These are phyloP conservation scores for Bettongia penicillata DNA, from an alignment of 2,113 vertebrate genomes.

Conservation along the genomic window DNA sequence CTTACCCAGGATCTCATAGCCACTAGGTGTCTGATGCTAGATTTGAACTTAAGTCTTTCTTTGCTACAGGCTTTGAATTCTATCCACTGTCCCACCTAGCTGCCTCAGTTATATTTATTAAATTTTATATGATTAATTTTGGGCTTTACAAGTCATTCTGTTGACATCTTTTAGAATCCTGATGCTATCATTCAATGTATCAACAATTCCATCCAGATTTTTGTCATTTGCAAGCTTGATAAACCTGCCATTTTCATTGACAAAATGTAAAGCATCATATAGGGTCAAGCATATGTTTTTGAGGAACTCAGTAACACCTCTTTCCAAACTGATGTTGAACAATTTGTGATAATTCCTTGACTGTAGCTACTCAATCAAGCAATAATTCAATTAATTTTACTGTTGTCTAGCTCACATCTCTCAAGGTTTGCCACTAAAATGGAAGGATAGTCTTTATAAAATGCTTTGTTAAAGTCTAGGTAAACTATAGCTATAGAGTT, in stretches of 20 bases:
- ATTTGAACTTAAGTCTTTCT: not conserved
- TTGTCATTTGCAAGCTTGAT: not conserved
- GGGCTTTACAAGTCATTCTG: not conserved
- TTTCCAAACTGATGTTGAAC: not conserved
- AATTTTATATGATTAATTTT: not conserved
- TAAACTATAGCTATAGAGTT: not conserved
- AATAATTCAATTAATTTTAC: not conserved
- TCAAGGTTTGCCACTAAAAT: not conserved
- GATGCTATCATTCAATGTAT: not conserved
- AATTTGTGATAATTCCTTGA: not conserved
- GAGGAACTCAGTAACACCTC: not conserved
- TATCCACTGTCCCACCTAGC: not conserved
- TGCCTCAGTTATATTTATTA: not conserved
- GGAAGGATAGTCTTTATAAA: not conserved
- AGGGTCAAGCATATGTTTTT: not conserved
- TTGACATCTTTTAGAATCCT: not conserved
- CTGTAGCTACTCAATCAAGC: not conserved
- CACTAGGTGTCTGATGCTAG: not conserved
- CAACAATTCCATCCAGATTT: not conserved
- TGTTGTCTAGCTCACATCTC: not conserved
- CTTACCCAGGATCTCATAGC: not conserved
- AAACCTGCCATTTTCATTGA: not conserved
- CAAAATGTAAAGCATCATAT: not conserved
- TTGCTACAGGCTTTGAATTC: not conserved
- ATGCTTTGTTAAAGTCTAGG: not conserved